These are phyloP conservation scores for Australoheros scitulus DNA, from an alignment of 2,113 vertebrate genomes.

Conservation along the genomic window DNA sequence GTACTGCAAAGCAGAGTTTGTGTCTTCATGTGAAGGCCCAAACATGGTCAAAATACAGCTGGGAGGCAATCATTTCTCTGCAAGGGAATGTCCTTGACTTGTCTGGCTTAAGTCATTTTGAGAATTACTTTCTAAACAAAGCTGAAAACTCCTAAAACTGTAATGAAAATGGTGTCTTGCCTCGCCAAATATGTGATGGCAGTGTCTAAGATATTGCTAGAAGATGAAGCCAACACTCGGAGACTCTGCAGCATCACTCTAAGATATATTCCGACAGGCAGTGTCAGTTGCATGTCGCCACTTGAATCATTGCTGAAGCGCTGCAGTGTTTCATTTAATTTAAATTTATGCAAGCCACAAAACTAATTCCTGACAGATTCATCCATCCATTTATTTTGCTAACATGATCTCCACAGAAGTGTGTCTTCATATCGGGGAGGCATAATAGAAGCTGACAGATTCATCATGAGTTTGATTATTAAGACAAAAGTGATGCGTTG, in stretches of 20 bases:
- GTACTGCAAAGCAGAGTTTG: not conserved
- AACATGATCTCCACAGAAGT: conserved; percentile 27
- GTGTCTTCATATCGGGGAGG: conserved; percentile 10
- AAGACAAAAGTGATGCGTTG: conserved; percentile 50
- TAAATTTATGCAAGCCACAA: conserved; percentile 10
- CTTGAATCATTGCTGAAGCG: conserved; percentile 18
- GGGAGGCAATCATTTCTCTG: not conserved
- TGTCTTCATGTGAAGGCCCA: not conserved
- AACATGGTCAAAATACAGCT: conserved; percentile 18
- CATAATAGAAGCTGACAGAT: conserved; percentile 46
- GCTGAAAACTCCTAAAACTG: not conserved
- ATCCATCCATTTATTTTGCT: conserved; percentile 24
- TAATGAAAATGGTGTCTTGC: not conserved
- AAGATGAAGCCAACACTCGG: not conserved
- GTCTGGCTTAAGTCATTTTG: not conserved
- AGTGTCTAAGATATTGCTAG: not conserved
- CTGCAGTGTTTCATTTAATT: conserved; percentile 1
- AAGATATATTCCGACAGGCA: not conserved
- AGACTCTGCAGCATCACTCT: not conserved
- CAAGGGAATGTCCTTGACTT: conserved; percentile 6
- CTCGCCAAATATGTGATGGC: not conserved
- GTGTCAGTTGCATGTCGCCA: not conserved
- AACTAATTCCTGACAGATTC: conserved; percentile 18
- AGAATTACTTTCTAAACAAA: not conserved
- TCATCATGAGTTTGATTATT: conserved; percentile 40